These are phyloP conservation scores for Myotis pilosus DNA, from an alignment of 2,797 vertebrate genomes.

Conservation along the genomic window DNA sequence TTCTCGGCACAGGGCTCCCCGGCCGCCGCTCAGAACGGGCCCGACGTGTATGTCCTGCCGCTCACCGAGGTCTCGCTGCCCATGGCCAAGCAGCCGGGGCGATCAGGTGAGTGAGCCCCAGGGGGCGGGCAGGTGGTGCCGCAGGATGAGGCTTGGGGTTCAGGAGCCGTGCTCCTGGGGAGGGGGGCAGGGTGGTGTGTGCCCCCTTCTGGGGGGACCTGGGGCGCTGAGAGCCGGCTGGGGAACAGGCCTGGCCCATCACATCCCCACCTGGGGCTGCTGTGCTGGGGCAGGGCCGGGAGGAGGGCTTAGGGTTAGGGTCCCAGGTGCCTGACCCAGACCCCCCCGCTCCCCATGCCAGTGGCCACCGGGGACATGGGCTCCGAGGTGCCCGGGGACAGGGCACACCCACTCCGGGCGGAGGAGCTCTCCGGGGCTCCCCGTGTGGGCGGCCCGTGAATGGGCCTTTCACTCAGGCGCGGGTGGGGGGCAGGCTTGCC, in stretches of 20 bases:
- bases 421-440: background rate
- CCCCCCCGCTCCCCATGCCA: no score
- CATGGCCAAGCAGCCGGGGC: conserved; percentile 91
- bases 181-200: background rate
- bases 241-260: background rate
- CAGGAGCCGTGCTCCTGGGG: background rate
- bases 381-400: background rate
- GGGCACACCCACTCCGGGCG: background rate
- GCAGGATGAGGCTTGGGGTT: background rate
- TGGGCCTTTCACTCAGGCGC: background rate
- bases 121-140: accelerated
- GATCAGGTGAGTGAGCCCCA: conserved; percentile 88
- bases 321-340: background rate
- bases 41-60: conserved; percentile 95
- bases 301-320: background rate
- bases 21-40: conserved; percentile 86
- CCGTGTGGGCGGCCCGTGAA: accelerated
- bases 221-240: background rate
- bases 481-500: background rate
- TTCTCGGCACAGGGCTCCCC: conserved; percentile 91
- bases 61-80: conserved; percentile 94
- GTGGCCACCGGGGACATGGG: background rate
- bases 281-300: no score
- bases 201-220: background rate
- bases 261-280: background rate